Evolutionary conservation across 2,888 invertebrate genomes (phyloP).

Genomic region (Agrotis puta): DNA sequence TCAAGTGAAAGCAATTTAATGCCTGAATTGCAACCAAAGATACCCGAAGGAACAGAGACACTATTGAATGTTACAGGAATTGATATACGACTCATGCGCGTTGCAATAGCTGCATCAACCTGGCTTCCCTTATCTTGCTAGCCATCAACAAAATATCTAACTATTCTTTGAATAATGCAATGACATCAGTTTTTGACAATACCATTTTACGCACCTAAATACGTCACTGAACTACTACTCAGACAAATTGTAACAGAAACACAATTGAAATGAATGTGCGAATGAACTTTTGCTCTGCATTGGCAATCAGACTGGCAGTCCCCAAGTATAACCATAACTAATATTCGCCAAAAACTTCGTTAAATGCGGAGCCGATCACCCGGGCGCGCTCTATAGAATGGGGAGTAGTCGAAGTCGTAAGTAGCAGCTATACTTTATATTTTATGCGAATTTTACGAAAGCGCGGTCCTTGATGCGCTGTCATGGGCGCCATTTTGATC

Average conservation of each 20-base stretch:
- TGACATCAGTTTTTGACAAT: no score
- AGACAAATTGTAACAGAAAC: no score
- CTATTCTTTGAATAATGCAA: background rate
- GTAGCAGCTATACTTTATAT: no score
- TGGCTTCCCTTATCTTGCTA: slow-evolving; percentile 10
- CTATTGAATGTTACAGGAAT: background rate
- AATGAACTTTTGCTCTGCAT: no score
- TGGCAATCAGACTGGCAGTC: no score
- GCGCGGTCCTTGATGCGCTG: slow-evolving; percentile 1
- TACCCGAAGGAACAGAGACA: background rate
- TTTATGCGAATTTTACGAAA: slow-evolving; percentile 17
- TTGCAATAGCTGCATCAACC: background rate
- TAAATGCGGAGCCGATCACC: background rate
- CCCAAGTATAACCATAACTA: no score
- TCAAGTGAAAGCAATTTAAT: no score
- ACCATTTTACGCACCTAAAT: no score
- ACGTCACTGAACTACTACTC: no score
- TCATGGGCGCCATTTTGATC: background rate
- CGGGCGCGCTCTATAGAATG: background rate
- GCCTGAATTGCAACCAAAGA: background rate
- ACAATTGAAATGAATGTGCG: no score
- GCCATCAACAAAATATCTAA: background rate
- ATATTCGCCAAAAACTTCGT: slow-evolving; percentile 18
- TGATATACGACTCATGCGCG: slow-evolving; percentile 12
- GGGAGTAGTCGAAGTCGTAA: background rate